Evolutionary conservation across 2,113 vertebrate genomes (phyloP).

Genomic region (Onychostruthus taczanowskii): DNA sequence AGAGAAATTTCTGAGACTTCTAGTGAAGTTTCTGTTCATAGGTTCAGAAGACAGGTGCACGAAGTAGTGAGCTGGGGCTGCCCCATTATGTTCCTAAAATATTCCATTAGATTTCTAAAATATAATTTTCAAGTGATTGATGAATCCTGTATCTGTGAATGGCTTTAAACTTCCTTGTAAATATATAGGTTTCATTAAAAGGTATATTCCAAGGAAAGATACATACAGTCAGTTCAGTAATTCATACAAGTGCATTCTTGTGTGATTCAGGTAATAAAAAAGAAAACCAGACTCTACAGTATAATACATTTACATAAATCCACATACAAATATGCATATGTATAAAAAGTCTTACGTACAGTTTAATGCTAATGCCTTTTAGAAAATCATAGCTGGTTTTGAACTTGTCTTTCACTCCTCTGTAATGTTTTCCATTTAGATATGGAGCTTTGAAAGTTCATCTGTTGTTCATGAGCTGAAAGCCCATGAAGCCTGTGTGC

Average conservation of each 20-base stretch:
- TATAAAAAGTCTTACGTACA: neutral
- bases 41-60: neutral
- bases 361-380: neutral
- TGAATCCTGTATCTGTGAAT: neutral
- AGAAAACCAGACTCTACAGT: neutral
- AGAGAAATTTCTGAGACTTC: neutral
- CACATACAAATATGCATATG: no score
- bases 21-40: neutral
- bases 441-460: constrained; percentile 84
- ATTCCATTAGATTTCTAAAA: neutral
- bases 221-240: neutral
- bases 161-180: neutral
- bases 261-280: neutral
- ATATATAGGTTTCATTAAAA: neutral
- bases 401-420: neutral
- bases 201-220: neutral
- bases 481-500: constrained; percentile 88
- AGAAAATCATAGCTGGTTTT: neutral
- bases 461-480: constrained; percentile 74
- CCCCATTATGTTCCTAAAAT: neutral
- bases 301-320: neutral
- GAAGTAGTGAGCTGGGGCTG: neutral
- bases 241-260: neutral
- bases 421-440: constrained; percentile 66
- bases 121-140: neutral